phyloP scores from a whole-genome alignment of 2,888 invertebrate genomes.

The Diaperis boleti region DNA sequence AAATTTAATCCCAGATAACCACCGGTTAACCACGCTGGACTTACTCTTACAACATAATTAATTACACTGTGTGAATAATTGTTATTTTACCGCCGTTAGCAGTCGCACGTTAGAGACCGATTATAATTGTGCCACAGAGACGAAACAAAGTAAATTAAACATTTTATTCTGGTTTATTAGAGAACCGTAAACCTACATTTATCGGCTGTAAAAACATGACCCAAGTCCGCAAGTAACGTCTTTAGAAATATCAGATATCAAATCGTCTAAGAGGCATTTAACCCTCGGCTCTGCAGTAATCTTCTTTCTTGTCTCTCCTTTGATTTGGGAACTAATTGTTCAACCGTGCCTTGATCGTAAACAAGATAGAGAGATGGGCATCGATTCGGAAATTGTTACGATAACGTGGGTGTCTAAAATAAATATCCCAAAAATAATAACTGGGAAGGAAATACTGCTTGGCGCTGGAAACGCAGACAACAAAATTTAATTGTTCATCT shows the following conservation, averaged over 20 bases:
- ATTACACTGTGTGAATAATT: background rate
- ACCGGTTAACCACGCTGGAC: no score
- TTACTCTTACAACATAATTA: conserved; percentile 1
- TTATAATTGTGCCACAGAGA: conserved; percentile 8
- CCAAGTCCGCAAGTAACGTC: conserved; percentile 4
- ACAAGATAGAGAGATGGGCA: no score
- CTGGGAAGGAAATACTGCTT: no score
- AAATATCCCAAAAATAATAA: no score
- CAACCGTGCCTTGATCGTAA: no score
- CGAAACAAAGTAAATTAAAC: conserved; percentile 11
- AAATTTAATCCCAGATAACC: no score
- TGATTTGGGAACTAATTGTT: background rate
- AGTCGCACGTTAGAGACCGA: conserved; percentile 2
- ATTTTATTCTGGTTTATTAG: conserved; percentile 8
- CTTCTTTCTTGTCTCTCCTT: background rate
- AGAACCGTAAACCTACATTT: conserved; percentile 21
- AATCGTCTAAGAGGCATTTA: conserved; percentile 18
- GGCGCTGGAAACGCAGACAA: no score
- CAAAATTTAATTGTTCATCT: no score
- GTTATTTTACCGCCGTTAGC: conserved; percentile 9
- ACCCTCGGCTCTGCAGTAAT: conserved; percentile 1
- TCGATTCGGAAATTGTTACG: no score
- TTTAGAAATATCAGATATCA: conserved; percentile 18
- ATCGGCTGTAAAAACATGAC: conserved; percentile 13
- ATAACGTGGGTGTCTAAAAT: no score